Percentiles rank a stretch among this genome's conserved stretches.
Evolutionary conservation across 2,797 vertebrate genomes (phyloP).

Genomic region (Bradypodion pumilum): DNA sequence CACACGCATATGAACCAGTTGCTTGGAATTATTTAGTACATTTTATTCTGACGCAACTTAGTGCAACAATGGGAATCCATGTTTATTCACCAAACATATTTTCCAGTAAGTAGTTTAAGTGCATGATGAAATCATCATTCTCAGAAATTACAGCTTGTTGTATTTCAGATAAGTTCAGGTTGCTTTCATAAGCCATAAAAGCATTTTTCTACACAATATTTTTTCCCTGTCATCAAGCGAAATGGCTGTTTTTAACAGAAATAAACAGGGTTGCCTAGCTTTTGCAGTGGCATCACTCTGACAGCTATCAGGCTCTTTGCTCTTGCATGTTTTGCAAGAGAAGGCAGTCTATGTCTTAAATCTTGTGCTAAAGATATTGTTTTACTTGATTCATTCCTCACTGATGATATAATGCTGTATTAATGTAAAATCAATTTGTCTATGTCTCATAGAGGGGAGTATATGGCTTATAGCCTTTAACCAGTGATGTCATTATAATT

Average conservation of each 20-base stretch:
- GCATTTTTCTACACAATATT: background rate
- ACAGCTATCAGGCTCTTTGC: no score
- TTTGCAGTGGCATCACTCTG: background rate
- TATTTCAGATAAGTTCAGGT: background rate
- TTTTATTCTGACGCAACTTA: constrained; percentile 43
- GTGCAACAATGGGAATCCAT: constrained; percentile 40
- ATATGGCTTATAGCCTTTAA: background rate
- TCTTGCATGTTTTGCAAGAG: background rate
- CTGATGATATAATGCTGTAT: background rate
- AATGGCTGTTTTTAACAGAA: constrained; percentile 19
- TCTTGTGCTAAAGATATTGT: background rate
- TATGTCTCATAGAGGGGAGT: background rate
- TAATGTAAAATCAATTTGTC: background rate
- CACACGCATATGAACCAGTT: constrained; percentile 30
- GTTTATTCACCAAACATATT: constrained; percentile 42
- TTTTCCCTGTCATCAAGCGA: constrained; percentile 6
- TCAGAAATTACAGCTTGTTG: constrained; percentile 40
- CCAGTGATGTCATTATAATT: background rate
- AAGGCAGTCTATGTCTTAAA: background rate
- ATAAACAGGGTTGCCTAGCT: background rate
- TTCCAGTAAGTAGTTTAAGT: constrained; percentile 52
- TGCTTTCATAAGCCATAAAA: constrained; percentile 15
- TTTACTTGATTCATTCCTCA: background rate
- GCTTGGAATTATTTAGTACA: background rate
- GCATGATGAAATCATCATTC: constrained; percentile 56